Percentiles rank a stretch among this genome's conserved stretches.
Conservation (phyloP, 2,797 vertebrate genomes). For the Mallotus villosus region DNA sequence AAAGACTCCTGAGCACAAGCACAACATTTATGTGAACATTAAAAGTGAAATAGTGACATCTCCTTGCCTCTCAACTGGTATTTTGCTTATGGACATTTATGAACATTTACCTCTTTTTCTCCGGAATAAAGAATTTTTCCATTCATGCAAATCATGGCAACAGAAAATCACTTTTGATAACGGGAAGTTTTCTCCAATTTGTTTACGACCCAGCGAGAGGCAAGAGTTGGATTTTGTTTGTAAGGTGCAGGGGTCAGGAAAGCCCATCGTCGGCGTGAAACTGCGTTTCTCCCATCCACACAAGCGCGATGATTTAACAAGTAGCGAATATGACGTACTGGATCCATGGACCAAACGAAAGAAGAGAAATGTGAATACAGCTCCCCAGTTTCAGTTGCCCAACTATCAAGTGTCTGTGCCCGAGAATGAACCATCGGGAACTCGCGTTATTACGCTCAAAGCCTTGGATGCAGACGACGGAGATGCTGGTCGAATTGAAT, state of each 20-base stretch:
- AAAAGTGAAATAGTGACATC: conserved; percentile 19
- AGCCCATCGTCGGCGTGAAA: conserved; percentile 33
- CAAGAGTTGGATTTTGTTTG: conserved; percentile 41
- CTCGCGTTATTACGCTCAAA: conserved; percentile 78
- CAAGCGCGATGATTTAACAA: neutral
- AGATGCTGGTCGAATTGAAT: conserved; percentile 77
- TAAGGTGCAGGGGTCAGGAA: conserved; percentile 20
- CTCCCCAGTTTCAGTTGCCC: conserved; percentile 83
- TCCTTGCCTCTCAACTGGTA: conserved; percentile 31
- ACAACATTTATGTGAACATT: conserved; percentile 41
- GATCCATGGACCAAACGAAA: conserved; percentile 39
- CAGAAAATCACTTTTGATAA: neutral
- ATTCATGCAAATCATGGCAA: conserved; percentile 34
- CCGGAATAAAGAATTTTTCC: conserved; percentile 19
- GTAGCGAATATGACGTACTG: neutral
- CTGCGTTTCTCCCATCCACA: conserved; percentile 24
- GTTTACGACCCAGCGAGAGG: conserved; percentile 24
- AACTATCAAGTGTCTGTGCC: conserved; percentile 87
- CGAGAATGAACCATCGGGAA: conserved; percentile 84
- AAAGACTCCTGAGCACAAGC: conserved; percentile 31
- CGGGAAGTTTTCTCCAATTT: conserved; percentile 12
- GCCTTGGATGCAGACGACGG: conserved; percentile 80
- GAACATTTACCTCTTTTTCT: conserved; percentile 42
- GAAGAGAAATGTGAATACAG: conserved; percentile 67
- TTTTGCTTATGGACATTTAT: conserved; percentile 39